Evolutionary conservation across 2,113 vertebrate genomes (phyloP).

Genomic region (Corythoichthys intestinalis): DNA sequence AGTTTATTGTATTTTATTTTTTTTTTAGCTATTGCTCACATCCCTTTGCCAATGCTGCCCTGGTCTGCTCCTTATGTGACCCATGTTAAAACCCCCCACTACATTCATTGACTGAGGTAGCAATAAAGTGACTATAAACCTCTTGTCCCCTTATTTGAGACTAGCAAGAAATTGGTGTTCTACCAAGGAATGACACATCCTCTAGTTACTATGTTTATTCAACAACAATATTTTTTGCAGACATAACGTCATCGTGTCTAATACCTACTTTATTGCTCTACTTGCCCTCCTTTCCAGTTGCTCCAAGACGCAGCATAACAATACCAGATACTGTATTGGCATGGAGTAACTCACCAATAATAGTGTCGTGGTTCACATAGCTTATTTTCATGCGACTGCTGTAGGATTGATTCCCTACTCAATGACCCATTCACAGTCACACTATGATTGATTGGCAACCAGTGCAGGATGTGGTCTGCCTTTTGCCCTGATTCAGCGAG

Average conservation of each 20-base stretch:
- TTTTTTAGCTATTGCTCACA: no score
- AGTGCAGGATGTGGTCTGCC: neutral
- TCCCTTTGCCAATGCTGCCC: no score
- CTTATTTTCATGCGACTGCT: neutral
- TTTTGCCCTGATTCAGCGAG: neutral
- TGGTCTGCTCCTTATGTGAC: no score
- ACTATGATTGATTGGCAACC: neutral
- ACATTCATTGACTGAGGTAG: neutral
- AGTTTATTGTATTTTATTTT: no score
- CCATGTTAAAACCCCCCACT: neutral
- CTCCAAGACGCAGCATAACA: neutral
- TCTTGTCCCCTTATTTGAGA: neutral
- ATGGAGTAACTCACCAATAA: neutral
- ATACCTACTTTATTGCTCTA: neutral
- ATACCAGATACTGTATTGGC: neutral
- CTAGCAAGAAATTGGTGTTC: neutral
- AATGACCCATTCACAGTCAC: neutral
- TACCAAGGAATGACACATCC: neutral
- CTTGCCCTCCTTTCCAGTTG: neutral
- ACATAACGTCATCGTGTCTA: neutral
- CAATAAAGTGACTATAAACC: neutral
- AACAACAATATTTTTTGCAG: neutral
- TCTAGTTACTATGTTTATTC: neutral
- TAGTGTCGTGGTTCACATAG: neutral
- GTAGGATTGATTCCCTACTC: neutral